Percentiles rank a stretch among this genome's conserved stretches.
These are phyloP conservation scores for Lysiphlebus fabarum DNA, from an alignment of 1,140 invertebrate species.

Conservation along the genomic window DNA sequence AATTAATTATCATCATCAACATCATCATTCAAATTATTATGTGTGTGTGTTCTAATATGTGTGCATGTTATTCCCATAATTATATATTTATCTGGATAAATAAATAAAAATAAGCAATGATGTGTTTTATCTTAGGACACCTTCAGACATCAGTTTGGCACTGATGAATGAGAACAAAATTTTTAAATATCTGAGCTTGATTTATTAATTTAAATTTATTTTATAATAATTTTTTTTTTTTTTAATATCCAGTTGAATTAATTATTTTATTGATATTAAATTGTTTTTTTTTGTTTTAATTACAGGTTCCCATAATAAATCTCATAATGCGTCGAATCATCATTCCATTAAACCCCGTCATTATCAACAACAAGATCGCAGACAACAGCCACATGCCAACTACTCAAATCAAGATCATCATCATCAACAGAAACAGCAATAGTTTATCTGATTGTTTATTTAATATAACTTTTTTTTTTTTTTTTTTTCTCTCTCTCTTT, in stretches of 20 bases:
- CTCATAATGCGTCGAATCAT: slow-evolving; percentile 48
- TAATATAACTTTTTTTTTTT: not conserved
- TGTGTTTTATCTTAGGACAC: too few relatives aligned
- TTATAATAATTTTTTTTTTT: slow-evolving; percentile 7
- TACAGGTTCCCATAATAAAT: slow-evolving; percentile 47
- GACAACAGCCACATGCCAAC: slow-evolving; percentile 42
- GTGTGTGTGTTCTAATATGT: too few relatives aligned
- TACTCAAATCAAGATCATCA: slow-evolving; percentile 32
- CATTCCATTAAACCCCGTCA: slow-evolving; percentile 51
- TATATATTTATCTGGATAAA: too few relatives aligned
- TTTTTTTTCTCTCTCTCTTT: not conserved
- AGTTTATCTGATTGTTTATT: slow-evolving; percentile 28
- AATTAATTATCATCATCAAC: too few relatives aligned
- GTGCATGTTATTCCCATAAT: too few relatives aligned
- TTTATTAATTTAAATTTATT: too few relatives aligned
- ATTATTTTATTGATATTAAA: slow-evolving; percentile 11
- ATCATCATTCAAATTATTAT: too few relatives aligned
- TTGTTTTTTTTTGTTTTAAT: slow-evolving; percentile 26
- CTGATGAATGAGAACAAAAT: too few relatives aligned
- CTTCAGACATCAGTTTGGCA: too few relatives aligned
- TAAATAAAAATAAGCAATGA: too few relatives aligned
- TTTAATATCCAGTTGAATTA: not conserved
- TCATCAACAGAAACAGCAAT: slow-evolving; percentile 38
- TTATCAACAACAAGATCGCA: slow-evolving; percentile 41
- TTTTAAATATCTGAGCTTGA: too few relatives aligned